phyloP scores from a whole-genome alignment of 2,113 vertebrate genomes.

The Ivindomyrus marchei region DNA sequence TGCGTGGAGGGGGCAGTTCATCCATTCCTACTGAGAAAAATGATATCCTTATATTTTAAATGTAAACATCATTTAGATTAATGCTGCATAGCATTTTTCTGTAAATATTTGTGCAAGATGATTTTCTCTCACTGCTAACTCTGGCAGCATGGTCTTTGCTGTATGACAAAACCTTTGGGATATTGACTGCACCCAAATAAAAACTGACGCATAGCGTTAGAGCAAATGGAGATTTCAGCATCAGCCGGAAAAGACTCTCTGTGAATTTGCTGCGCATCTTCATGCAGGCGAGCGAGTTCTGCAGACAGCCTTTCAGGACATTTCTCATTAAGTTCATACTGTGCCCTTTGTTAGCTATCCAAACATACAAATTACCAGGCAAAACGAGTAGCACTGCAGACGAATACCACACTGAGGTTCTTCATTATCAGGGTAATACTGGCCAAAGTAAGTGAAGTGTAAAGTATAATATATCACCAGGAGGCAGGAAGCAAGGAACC shows the following conservation, averaged over 20 bases:
- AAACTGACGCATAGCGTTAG: slow-evolving; percentile 45
- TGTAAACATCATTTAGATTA: neutral
- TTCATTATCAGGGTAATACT: neutral
- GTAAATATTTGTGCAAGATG: neutral
- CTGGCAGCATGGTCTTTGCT: neutral
- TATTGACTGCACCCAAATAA: slow-evolving; percentile 40
- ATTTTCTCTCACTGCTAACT: slow-evolving; percentile 22
- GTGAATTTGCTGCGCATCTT: slow-evolving; percentile 29
- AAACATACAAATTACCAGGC: slow-evolving; percentile 51
- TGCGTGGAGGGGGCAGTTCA: neutral
- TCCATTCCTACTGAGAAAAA: neutral
- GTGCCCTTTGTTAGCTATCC: slow-evolving; percentile 45
- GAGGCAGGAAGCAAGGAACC: neutral
- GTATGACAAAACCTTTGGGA: neutral
- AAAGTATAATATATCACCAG: neutral
- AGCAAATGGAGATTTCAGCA: slow-evolving; percentile 58
- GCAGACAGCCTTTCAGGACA: slow-evolving; percentile 43
- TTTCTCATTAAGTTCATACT: slow-evolving; percentile 63
- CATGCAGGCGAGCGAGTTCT: slow-evolving; percentile 4
- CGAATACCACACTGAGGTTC: neutral
- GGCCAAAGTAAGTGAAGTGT: slow-evolving; percentile 2
- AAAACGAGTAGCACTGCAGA: neutral
- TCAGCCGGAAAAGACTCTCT: slow-evolving; percentile 44
- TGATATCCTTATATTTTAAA: neutral
- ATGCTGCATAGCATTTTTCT: neutral